Evolutionary conservation across 1,140 invertebrate genomes (phyloP).

Genomic region (Drosophila setifemur): DNA sequence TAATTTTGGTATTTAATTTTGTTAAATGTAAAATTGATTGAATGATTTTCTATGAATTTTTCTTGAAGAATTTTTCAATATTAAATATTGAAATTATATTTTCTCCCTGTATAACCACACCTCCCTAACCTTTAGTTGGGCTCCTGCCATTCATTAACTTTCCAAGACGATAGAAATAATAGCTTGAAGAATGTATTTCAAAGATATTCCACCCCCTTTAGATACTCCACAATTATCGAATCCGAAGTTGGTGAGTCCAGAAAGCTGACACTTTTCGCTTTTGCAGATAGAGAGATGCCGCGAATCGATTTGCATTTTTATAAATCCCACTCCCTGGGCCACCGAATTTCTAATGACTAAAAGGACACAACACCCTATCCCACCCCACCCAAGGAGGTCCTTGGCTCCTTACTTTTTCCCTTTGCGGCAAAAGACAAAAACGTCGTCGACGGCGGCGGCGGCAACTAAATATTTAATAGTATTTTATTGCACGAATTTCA

Average conservation of each 20-base stretch:
- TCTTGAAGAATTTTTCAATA: neutral
- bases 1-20: no score
- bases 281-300: constrained; percentile 16
- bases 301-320: constrained; percentile 50
- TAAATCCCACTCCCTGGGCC: constrained; percentile 23
- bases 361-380: neutral
- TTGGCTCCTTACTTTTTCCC: neutral
- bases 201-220: no score
- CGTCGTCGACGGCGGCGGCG: constrained; percentile 36
- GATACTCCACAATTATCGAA: constrained; percentile 32
- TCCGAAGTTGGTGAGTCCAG: neutral
- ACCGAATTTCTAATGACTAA: constrained; percentile 34
- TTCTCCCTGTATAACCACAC: constrained; percentile 16
- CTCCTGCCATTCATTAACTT: constrained; percentile 76
- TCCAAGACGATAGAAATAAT: constrained; percentile 78
- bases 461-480: constrained; percentile 81
- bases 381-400: neutral
- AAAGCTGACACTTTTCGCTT: constrained; percentile 14
- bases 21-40: no score
- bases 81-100: neutral
- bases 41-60: neutral
- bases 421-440: constrained; percentile 38
- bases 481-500: constrained; percentile 82
- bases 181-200: constrained; percentile 64
- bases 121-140: constrained; percentile 60